phyloP scores from a whole-genome alignment of 2,888 invertebrate species.

The Agrilus cyanescens region DNA sequence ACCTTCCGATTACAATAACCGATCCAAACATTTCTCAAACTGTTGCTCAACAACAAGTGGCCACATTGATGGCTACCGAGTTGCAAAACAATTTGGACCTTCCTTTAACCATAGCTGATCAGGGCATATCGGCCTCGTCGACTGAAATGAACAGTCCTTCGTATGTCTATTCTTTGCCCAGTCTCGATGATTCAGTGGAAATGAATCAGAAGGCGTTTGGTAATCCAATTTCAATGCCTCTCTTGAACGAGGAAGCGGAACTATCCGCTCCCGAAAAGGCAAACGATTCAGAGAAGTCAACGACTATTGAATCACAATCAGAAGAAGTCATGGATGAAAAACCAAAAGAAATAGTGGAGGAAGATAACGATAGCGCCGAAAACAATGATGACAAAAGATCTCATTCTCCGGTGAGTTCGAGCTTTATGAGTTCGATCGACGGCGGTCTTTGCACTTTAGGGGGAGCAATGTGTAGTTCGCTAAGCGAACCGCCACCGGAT shows the following conservation, averaged over 20 bases:
- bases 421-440: constrained; percentile 9
- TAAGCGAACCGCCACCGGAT: constrained; percentile 35
- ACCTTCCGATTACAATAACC: constrained; percentile 64
- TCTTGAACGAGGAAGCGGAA: constrained; percentile 41
- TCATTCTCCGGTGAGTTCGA: neutral
- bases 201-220: constrained; percentile 29
- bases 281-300: neutral
- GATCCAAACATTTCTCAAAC: constrained; percentile 59
- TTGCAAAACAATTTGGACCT: constrained; percentile 42
- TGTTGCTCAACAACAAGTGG: constrained; percentile 31
- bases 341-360: neutral
- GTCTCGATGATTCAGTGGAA: constrained; percentile 32
- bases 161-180: constrained; percentile 29
- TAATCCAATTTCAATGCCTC: constrained; percentile 46
- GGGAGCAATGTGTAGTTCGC: constrained; percentile 33
- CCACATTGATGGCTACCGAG: constrained; percentile 25
- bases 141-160: constrained; percentile 30
- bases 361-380: neutral
- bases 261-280: constrained; percentile 18
- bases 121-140: constrained; percentile 41
- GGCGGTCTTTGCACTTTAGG: constrained; percentile 29
- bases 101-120: constrained; percentile 60
- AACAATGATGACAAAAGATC: neutral
- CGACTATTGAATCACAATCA: neutral
- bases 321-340: neutral